Percentiles rank a stretch among this genome's conserved stretches.
Evolutionary conservation across 2,888 invertebrate genomes (phyloP).

Genomic region (Conops quadrifasciatus): DNA sequence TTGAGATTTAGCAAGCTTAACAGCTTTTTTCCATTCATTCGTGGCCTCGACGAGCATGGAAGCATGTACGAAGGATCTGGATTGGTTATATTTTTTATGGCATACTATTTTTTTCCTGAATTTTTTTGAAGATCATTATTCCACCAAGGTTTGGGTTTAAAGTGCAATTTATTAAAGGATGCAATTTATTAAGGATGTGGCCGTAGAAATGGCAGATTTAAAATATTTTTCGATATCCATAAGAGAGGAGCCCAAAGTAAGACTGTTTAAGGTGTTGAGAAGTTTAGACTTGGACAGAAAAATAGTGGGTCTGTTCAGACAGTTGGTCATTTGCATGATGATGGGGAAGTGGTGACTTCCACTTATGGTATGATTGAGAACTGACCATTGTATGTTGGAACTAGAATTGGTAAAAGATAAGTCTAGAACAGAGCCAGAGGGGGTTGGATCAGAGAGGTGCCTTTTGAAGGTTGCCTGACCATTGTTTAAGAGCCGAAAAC

Average conservation of each 20-base stretch:
- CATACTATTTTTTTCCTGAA: not conserved
- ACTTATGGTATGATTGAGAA: not conserved
- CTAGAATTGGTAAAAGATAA: not conserved
- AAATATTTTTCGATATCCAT: not conserved
- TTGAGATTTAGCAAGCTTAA: not conserved
- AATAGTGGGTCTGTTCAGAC: not conserved
- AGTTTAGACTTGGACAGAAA: not conserved
- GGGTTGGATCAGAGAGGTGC: not conserved
- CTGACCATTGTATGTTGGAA: not conserved
- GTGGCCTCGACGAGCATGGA: not conserved
- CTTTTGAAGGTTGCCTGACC: not conserved
- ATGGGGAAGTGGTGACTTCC: constrained; percentile 1
- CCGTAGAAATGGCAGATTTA: not conserved
- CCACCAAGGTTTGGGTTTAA: not conserved
- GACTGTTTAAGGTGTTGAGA: not conserved
- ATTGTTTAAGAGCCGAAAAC: not conserved
- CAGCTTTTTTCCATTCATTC: not conserved
- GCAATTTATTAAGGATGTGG: not conserved
- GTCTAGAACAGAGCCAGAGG: not conserved
- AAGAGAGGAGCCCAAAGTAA: not conserved
- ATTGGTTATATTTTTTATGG: not conserved
- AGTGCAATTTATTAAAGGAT: too few relatives aligned
- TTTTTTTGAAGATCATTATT: not conserved
- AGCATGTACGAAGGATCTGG: not conserved
- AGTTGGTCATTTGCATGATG: too few relatives aligned